Conservation (phyloP, 2,888 invertebrate genomes). For the Chaetoderma sp. region DNA sequence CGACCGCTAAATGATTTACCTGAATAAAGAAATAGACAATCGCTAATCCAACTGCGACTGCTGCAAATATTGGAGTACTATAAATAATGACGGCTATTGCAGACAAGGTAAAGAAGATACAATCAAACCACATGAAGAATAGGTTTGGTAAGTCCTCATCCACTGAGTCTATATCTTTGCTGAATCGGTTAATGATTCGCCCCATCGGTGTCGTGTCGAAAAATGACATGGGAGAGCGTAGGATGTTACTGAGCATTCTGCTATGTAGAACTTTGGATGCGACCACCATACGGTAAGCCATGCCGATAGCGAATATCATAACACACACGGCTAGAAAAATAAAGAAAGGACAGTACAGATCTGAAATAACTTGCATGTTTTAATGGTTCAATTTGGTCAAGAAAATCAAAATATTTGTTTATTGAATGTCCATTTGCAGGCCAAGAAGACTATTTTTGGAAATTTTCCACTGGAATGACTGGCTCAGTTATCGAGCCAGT, state of each 20-base stretch:
- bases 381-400: too few species aligned
- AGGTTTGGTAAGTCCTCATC: constrained; percentile 45
- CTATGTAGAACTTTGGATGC: constrained; percentile 67
- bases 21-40: constrained; percentile 50
- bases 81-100: constrained; percentile 48
- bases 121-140: constrained; percentile 38
- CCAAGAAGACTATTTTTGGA: too few species aligned
- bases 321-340: constrained; percentile 46
- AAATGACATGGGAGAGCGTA: constrained; percentile 62
- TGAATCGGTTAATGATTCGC: constrained; percentile 67
- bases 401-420: too few species aligned
- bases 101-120: constrained; percentile 37
- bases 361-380: too few species aligned
- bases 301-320: constrained; percentile 39
- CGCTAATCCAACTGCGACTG: constrained; percentile 43
- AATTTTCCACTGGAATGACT: too few species aligned
- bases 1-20: constrained; percentile 46
- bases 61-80: constrained; percentile 53
- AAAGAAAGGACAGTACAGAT: too few species aligned
- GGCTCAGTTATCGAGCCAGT: too few species aligned
- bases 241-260: constrained; percentile 49
- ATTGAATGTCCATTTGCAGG: too few species aligned
- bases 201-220: constrained; percentile 70
- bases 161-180: constrained; percentile 56
- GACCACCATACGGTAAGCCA: constrained; percentile 63